Evolutionary conservation across 1,140 invertebrate genomes (phyloP).

Genomic region (Calliphora vicina): DNA sequence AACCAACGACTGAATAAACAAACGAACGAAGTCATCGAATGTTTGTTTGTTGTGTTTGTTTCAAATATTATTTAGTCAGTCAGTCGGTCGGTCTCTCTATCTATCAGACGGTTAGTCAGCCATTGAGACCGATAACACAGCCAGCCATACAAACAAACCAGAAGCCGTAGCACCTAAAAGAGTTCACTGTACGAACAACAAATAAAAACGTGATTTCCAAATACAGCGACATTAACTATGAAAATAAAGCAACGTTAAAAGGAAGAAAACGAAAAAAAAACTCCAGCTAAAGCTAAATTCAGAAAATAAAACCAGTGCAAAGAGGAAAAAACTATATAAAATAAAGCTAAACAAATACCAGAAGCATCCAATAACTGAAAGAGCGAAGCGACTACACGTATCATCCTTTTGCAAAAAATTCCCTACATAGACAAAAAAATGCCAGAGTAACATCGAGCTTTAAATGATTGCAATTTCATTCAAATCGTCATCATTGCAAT

Average conservation of each 20-base stretch:
- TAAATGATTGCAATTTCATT: slow-evolving; percentile 14
- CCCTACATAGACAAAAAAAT: neutral
- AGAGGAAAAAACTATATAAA: neutral
- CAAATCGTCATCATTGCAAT: neutral
- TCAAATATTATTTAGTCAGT: neutral
- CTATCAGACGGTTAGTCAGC: neutral
- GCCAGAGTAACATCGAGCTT: neutral
- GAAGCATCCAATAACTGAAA: neutral
- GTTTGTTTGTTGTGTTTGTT: neutral
- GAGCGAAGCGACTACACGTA: neutral
- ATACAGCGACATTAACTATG: neutral
- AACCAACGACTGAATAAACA: neutral
- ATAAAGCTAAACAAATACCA: neutral
- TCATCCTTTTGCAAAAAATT: neutral
- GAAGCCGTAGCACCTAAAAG: neutral
- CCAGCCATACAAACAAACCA: neutral
- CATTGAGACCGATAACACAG: neutral
- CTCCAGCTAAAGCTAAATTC: neutral
- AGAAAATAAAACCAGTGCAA: neutral
- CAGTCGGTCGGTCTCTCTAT: neutral
- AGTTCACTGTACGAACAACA: slow-evolving; percentile 12
- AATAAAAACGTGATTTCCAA: neutral
- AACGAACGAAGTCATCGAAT: neutral
- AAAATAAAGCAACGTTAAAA: neutral
- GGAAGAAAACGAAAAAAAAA: neutral